Percentiles rank a stretch among this genome's conserved stretches.
phyloP scores from a whole-genome alignment of 2,113 vertebrate species.

The Brachyhypopomus occidentalis region DNA sequence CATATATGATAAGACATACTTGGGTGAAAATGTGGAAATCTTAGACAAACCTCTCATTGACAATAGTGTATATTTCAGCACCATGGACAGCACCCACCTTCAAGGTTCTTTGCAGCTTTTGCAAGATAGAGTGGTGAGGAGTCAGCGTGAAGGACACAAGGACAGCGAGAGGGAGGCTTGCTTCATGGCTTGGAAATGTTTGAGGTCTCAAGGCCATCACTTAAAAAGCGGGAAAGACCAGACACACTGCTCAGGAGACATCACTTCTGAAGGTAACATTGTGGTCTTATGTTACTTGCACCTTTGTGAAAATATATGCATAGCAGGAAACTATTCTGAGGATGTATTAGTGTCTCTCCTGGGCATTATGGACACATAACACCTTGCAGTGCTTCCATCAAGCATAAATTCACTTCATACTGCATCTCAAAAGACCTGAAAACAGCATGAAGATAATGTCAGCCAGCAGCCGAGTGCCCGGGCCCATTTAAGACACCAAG shows the following conservation, averaged over 20 bases:
- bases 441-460: conserved; percentile 21
- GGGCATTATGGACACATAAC: conserved; percentile 32
- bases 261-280: conserved; percentile 10
- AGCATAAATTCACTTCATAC: conserved; percentile 2
- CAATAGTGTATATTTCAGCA: conserved; percentile 46
- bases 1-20: not conserved
- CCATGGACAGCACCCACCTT: conserved; percentile 53
- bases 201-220: conserved; percentile 36
- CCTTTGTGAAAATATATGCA: conserved; percentile 11
- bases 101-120: not conserved
- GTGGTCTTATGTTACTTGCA: conserved; percentile 19
- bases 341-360: conserved; percentile 23
- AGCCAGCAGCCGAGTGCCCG: not conserved
- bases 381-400: conserved; percentile 11
- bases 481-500: conserved; percentile 30
- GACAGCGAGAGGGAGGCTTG: not conserved
- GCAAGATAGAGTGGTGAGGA: not conserved
- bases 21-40: not conserved
- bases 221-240: conserved; percentile 2
- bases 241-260: not conserved
- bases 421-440: conserved; percentile 7
- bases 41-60: conserved; percentile 8
- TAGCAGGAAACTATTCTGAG: conserved; percentile 14
- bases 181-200: conserved; percentile 27
- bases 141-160: conserved; percentile 15